Evolutionary conservation across 2,797 vertebrate genomes (phyloP), one percentile per base, ranked within the genome.

Genomic region (Nyctibius grandis): DNA sequence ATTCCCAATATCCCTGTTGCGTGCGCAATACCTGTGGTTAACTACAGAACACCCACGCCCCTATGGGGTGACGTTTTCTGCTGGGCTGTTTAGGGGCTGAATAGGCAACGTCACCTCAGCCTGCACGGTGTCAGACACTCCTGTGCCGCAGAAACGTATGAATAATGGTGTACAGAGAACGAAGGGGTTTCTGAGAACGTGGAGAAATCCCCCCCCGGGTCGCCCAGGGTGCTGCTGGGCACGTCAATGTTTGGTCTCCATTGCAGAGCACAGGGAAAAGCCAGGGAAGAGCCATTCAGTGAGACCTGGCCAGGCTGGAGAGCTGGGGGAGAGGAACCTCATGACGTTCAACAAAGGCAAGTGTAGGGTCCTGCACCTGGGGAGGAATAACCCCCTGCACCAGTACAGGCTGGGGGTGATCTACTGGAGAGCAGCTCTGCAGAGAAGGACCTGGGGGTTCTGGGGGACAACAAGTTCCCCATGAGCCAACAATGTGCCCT

Each of bases 61-160:
- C 3, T 1, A 14, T 1, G 42, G 63, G 72, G 15, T n/a, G 57
- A 26, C 18, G 1, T 1, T 26, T 63, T 38, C 48, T 22, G 3
- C 17, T 5, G 28, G 22, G n/a, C 3, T 23, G 29, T 4, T 5
- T 21, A 6, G 15, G 48, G 47, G 7, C 44, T 33, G 34, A 12
- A 33, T 16, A 6, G 36, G 42, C n/a, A 61, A 4, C 48, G 5
- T 20, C 5, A 17, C 16, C 69, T 31, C 76, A n/a, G 42, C 9
- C 57, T 6, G n/a, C 2, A n/a, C 2, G 7, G 7, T 2, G 13
- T 16, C 29, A 19, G 34, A 21, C 4, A 20, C 9, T 29, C 22
- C 42, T 3, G 21, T 5, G 31, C 26, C 19, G 13, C 16, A 5
- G 50, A 23, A 67, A 54, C 0, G 0, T 3, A 2, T 0, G 73